Base-by-base conservation (phyloP, 2,888 invertebrate species). In the Gastrophysa polygoni region DNA sequence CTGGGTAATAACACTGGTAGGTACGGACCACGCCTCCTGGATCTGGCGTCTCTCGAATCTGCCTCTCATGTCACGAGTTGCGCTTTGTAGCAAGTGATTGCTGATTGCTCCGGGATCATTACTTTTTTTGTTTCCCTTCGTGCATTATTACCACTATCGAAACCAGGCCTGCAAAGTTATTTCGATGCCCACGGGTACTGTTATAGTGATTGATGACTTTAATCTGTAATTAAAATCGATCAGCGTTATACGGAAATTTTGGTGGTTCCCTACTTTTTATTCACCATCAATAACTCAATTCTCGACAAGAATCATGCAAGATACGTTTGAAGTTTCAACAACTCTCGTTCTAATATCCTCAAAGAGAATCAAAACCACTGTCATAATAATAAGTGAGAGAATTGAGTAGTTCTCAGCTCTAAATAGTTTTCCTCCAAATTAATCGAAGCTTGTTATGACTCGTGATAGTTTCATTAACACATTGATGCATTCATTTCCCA, bases 1-100 rank as follows among this genome's bases (percentile, higher is more conserved):
- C 78, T 75, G 66, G 66, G 74, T 77, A 77, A 78, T 77, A 76
- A 76, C 69, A 77, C 69, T 69, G 73, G 66, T 67, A 69, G 68
- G 71, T 70, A 68, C 63, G 61, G 62, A 65, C 67, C 73, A 73
- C 75, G 74, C 76, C 76, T 71, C 59, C 44, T 59, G 59, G 65
- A 73, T 71, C 74, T 71, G 66, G 61, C 57, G 54, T 64, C n/a
- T 8, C n/a, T 17, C 14, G 49, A 11, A 16, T 24, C 38, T 14
- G 28, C 38, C 21, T 52, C 20, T 38, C 38, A 52, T 20, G 38
- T 10, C 52, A 38, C 34, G 20, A 38, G 38, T 7, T 51, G n/a
- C n/a, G 3, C 24, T 24, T 8, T 18, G 14, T 14, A 21, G n/a
- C 5, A 47, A 47, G 18, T 7, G 10, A 18, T 47, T 11, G 47